Base-by-base conservation (phyloP, 2,888 invertebrate genomes). In the Drosophila formosana region DNA sequence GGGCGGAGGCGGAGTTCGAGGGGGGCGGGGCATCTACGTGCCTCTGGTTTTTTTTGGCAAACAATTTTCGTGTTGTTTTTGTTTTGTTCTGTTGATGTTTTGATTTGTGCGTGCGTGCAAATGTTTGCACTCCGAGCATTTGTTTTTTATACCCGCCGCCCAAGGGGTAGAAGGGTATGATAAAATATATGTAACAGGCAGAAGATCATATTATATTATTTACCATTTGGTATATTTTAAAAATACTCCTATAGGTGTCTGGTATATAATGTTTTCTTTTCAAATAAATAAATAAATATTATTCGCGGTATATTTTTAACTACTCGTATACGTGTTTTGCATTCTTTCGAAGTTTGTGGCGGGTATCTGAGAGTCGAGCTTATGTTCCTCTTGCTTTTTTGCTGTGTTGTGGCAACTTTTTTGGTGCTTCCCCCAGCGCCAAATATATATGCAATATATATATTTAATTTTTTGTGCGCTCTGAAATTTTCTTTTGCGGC, bases 91-190 rank as follows among this genome's bases (percentile, higher is more conserved):
- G 83, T 84, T 84, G 86, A 84, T 84, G 86, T 84, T 84, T 84
- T 84, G 83, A 84, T 84, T 84, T 84, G 83, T 84, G 83, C 83
- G 83, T 84, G 86, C 83, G 83, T 83, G 83, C 86, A 84, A 84
- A 84, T 86, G 83, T 84, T 84, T 86, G 83, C 83, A 86, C 83
- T 84, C 65, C 8, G 57, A 77, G 75, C 75, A 73, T 83, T 83
- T 84, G 79, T 77, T 80, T 56, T 78, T 78, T 61, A 3, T 34
- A 0, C 34, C n/a, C 69, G 64, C 25, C 50, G 55, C 66, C 57
- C 18, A 18, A 1, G 18, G 18, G 18, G 18, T 18, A 18, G 18
- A 18, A 18, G 18, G 1, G 18, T 18, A 18, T 18, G 1, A 18
- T 18, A 1, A 18, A 18, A 18, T 1, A 18, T 18, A 1, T 18